A percentile compares a stretch with the other conserved stretches of the same genome.
Evolutionary conservation across 2,113 vertebrate genomes (phyloP).

Genomic region (Laticauda laticaudata): DNA sequence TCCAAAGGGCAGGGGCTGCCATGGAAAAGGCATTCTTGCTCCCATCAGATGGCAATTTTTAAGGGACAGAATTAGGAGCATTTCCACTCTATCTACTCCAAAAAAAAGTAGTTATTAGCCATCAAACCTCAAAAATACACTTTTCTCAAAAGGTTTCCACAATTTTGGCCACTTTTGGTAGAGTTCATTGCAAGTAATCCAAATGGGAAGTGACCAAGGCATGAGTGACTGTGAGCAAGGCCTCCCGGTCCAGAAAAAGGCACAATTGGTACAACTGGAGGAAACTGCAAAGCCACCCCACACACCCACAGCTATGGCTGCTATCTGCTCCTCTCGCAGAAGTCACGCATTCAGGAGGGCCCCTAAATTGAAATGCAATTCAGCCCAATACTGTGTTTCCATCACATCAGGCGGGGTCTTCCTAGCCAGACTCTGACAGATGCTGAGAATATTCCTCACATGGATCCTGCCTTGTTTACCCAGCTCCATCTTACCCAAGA

Average conservation of each 20-base stretch:
- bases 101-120: too few relatives aligned
- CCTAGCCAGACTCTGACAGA: not conserved
- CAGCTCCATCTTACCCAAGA: not conserved
- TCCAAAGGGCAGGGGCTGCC: not conserved
- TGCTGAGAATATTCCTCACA: not conserved
- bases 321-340: not conserved
- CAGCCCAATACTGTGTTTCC: not conserved
- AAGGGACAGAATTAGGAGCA: not conserved
- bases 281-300: not conserved
- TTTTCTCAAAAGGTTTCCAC: too few relatives aligned
- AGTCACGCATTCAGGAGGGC: not conserved
- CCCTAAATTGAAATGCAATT: too few relatives aligned
- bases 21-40: not conserved
- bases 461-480: not conserved
- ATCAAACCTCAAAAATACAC: too few relatives aligned
- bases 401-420: not conserved
- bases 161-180: not conserved
- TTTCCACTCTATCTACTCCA: not conserved
- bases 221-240: not conserved
- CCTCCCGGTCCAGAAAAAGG: not conserved
- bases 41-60: not conserved
- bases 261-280: not conserved
- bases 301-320: not conserved
- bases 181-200: not conserved
- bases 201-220: not conserved